Conservation (phyloP, 2,797 vertebrate genomes). For the Nyctalus aviator region DNA sequence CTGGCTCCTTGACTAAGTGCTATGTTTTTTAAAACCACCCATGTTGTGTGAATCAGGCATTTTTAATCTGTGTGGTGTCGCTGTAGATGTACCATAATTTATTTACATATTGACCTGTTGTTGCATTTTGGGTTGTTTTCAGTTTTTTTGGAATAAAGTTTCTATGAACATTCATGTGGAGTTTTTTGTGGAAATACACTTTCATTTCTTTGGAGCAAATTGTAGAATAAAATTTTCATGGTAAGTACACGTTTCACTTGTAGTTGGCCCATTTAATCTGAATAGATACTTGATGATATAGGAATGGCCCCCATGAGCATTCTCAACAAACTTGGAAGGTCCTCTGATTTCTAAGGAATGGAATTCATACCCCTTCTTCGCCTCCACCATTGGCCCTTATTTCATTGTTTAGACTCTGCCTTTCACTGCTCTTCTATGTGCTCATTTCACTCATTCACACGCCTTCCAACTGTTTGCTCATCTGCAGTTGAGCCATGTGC, state of each 20-base stretch:
- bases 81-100: not conserved
- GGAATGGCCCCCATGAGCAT: not conserved
- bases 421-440: not conserved
- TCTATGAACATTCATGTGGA: not conserved
- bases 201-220: conserved; percentile 28
- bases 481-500: not conserved
- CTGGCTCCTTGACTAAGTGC: not conserved
- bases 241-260: not conserved
- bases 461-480: not conserved
- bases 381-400: not conserved
- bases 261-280: not conserved
- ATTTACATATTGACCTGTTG: not conserved
- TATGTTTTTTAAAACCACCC: not conserved
- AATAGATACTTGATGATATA: not conserved
- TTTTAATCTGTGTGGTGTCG: not conserved
- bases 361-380: not conserved
- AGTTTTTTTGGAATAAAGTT: conserved; percentile 1
- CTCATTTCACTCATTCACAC: not conserved
- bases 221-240: not conserved
- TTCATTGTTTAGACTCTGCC: not conserved
- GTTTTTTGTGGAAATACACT: conserved; percentile 20
- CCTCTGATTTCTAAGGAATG: not conserved
- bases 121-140: not conserved
- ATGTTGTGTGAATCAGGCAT: not conserved
- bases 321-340: not conserved